phyloP scores from a whole-genome alignment of 2,113 vertebrate genomes.

The Catharus fuscescens region DNA sequence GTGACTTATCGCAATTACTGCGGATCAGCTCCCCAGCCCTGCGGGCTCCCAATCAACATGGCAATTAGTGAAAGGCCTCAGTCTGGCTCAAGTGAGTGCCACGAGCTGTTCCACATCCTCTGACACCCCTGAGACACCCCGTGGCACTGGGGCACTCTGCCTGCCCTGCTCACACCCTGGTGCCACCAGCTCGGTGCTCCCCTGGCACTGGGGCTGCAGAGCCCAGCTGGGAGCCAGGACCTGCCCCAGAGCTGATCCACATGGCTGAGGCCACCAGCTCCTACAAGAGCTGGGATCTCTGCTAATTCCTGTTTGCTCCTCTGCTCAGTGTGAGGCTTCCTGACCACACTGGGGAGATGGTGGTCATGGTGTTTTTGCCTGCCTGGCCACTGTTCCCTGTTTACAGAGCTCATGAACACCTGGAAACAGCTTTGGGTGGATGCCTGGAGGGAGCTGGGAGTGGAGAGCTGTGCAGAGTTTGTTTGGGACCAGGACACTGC shows the following conservation, averaged over 20 bases:
- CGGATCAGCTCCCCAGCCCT: background rate
- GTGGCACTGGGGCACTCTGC: background rate
- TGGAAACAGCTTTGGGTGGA: background rate
- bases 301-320: background rate
- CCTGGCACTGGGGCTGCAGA: background rate
- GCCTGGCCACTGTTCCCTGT: background rate
- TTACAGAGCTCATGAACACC: background rate
- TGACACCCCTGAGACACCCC: background rate
- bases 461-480: background rate
- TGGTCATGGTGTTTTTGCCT: background rate
- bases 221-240: background rate
- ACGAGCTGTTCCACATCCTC: background rate
- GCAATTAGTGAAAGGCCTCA: background rate
- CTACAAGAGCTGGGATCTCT: background rate
- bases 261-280: background rate
- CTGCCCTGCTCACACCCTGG: background rate
- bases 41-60: background rate
- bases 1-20: constrained; percentile 6
- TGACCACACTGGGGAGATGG: background rate
- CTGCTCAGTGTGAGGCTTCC: background rate
- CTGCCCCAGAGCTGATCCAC: background rate
- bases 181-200: background rate
- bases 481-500: background rate
- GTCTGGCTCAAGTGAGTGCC: background rate
- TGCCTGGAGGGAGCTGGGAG: background rate